Evolutionary conservation across 2,113 vertebrate genomes (phyloP).

Genomic region (Prochilodus magdalenae): DNA sequence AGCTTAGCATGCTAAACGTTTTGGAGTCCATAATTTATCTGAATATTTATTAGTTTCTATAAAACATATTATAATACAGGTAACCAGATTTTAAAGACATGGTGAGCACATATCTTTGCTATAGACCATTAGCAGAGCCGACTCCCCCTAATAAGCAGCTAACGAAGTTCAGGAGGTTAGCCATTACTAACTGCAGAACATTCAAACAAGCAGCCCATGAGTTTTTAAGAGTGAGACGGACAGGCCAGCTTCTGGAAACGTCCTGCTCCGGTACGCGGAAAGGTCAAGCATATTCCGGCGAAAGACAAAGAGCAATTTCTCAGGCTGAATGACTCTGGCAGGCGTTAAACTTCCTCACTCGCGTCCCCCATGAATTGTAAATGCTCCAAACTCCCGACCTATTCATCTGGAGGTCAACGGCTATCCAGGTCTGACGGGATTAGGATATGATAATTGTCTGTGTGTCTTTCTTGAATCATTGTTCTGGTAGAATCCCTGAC

Average conservation of each 20-base stretch:
- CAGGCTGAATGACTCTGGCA: constrained; percentile 53
- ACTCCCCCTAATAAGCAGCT: too few relatives aligned
- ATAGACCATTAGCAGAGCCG: too few relatives aligned
- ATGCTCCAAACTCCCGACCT: constrained; percentile 34
- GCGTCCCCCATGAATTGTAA: constrained; percentile 37
- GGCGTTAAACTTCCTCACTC: constrained; percentile 52
- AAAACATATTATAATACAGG: too few relatives aligned
- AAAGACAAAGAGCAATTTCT: constrained; percentile 57
- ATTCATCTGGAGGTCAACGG: constrained; percentile 48
- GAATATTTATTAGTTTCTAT: too few relatives aligned
- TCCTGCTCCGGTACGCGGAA: constrained; percentile 40
- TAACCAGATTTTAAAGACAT: too few relatives aligned
- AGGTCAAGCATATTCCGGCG: constrained; percentile 54
- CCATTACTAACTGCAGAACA: too few relatives aligned
- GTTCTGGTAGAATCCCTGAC: neutral
- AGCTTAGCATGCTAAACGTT: too few relatives aligned
- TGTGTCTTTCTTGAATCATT: constrained; percentile 3
- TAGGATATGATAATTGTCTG: constrained; percentile 29
- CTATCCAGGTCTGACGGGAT: constrained; percentile 34
- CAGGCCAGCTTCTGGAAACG: constrained; percentile 6
- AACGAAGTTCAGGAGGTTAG: neutral
- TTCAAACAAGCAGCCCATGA: neutral
- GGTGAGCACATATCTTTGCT: too few relatives aligned
- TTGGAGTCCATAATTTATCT: too few relatives aligned
- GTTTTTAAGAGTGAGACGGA: constrained; percentile 47